Evolutionary conservation across 2,888 invertebrate genomes (phyloP), one percentile per base, ranked within the genome.

Genomic region (Cantharis rustica): DNA sequence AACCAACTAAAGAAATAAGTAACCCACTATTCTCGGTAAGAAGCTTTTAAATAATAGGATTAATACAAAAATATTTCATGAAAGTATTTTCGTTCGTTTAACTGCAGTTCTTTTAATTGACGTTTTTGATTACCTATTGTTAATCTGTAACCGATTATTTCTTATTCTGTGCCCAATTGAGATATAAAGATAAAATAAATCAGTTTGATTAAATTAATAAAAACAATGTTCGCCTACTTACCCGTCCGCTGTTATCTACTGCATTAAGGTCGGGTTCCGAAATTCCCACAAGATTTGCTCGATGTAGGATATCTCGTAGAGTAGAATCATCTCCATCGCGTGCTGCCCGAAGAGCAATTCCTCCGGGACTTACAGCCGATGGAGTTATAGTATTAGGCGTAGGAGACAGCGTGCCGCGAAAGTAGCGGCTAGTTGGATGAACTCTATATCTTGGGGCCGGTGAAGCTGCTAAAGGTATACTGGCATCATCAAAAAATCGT

Each of bases 191-290:
- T 47, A n/a, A 47, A 47, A 47, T 31, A 47, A 47, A 47, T n/a
- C 7, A n/a, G 1, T 47, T 47, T 47, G 47, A 47, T 47, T n/a
- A 47, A 47, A 47, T 47, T 47, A 47, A 47, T n/a, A 47, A 47
- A 47, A 47, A 47, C n/a, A 47, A 47, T 47, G 47, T 47, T 47
- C 7, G 9, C 9, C 47, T 47, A 86, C 91, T 91, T 83, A 91
- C 92, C 88, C 91, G 88, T 83, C 92, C 92, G 83, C 90, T 91
- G 80, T 87, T 86, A 84, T 92, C 92, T 3, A 88, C 86, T 17
- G 90, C 89, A 84, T 92, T 91, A 80, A 91, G 84, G 79, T 91
- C 90, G 69, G 87, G 86, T 71, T 88, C 88, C 1, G 86, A 80
- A 47, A 88, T 85, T 11, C 88, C 88, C 63, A 87, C 84, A 23